A percentile compares a stretch with the other conserved stretches of the same genome.
These are phyloP conservation scores for Drosophila ohnishii DNA, from an alignment of 1,140 invertebrate genomes.

Conservation along the genomic window DNA sequence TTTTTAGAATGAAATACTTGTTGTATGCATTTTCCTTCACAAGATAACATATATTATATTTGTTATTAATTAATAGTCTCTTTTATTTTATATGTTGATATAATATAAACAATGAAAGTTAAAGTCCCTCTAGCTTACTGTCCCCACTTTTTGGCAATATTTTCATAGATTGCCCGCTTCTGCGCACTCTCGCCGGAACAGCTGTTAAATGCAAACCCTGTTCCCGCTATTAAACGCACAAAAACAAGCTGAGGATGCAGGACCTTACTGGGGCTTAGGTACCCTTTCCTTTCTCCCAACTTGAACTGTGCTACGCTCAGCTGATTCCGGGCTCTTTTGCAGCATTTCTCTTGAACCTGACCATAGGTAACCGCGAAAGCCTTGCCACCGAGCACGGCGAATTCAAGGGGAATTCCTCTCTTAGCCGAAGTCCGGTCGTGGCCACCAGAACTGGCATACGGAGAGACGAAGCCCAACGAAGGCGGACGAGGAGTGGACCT, in stretches of 20 bases:
- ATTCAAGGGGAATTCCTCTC: conserved; percentile 31
- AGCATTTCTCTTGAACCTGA: conserved; percentile 50
- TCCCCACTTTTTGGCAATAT: conserved; percentile 49
- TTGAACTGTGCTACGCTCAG: conserved; percentile 51
- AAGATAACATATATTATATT: not conserved
- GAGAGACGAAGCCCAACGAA: conserved; percentile 24
- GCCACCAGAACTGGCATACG: conserved; percentile 19
- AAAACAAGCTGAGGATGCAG: conserved; percentile 18
- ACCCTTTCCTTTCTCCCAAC: not conserved
- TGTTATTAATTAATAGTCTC: not conserved
- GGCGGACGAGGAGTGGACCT: not conserved
- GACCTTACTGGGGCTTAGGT: not conserved
- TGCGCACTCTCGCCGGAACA: conserved; percentile 46
- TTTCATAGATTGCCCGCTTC: conserved; percentile 28
- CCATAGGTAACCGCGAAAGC: conserved; percentile 40
- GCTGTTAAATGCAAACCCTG: conserved; percentile 15
- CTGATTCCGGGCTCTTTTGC: conserved; percentile 29
- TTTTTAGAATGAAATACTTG: not conserved
- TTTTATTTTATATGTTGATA: not conserved
- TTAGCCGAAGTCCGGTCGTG: conserved; percentile 37
- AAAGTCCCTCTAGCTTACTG: not conserved
- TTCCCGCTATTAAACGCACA: conserved; percentile 9
- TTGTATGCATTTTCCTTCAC: not conserved
- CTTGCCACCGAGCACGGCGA: conserved; percentile 19
- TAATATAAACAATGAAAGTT: too few species aligned